Evolutionary conservation across 1,140 invertebrate genomes (phyloP).

Genomic region (Zaprionus gabonicus): DNA sequence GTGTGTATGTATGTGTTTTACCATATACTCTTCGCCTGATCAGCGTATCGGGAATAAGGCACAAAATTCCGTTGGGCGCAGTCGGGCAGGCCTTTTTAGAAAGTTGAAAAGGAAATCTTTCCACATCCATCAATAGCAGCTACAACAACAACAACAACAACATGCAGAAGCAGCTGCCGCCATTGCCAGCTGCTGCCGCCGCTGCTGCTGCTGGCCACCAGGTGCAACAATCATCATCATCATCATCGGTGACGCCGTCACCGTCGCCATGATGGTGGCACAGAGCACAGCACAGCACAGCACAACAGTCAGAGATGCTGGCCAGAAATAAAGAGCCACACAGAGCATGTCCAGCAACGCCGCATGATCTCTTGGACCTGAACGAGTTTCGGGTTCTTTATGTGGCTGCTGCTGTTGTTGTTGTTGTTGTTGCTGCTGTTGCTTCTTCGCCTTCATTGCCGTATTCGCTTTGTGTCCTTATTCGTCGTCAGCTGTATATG

Average conservation of each 20-base stretch:
- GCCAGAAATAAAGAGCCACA: constrained; percentile 38
- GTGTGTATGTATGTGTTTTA: background rate
- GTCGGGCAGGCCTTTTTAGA: constrained; percentile 54
- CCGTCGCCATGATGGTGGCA: constrained; percentile 13
- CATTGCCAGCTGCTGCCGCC: constrained; percentile 44
- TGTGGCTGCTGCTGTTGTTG: constrained; percentile 3
- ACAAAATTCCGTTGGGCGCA: constrained; percentile 18
- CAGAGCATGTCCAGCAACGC: constrained; percentile 36
- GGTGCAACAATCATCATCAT: constrained; percentile 68
- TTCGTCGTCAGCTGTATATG: constrained; percentile 56
- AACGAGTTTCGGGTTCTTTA: constrained; percentile 56
- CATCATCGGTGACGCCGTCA: constrained; percentile 4
- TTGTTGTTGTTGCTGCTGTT: background rate
- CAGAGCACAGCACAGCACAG: background rate
- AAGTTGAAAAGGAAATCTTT: constrained; percentile 63
- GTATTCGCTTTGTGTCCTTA: constrained; percentile 74
- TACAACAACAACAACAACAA: constrained; percentile 37
- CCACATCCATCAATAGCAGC: constrained; percentile 43
- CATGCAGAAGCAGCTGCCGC: constrained; percentile 55
- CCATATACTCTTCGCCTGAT: background rate
- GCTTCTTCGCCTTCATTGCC: constrained; percentile 31
- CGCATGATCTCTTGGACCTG: constrained; percentile 39
- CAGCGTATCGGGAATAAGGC: constrained; percentile 16
- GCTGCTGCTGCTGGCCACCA: constrained; percentile 59
- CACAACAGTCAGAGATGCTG: constrained; percentile 30